Evolutionary conservation across 2,797 vertebrate genomes (phyloP).

Genomic region (Microctenopoma steveboyesi): DNA sequence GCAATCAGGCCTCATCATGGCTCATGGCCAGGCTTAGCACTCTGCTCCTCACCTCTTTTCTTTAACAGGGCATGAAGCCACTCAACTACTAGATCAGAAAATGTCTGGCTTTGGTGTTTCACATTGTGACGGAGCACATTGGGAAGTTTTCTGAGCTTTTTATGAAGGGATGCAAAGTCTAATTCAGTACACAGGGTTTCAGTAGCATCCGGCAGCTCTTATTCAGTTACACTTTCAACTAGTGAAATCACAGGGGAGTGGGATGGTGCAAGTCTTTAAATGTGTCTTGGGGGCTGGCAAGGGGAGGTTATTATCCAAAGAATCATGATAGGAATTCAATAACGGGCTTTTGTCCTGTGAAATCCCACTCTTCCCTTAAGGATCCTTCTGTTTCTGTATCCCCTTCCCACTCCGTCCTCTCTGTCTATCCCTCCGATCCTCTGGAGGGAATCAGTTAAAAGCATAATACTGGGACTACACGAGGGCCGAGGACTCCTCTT

Average conservation of each 20-base stretch:
- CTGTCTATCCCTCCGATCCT: conserved; percentile 45
- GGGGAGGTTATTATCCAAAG: conserved; percentile 71
- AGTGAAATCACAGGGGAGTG: conserved; percentile 52
- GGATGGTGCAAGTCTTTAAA: conserved; percentile 59
- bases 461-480: conserved; percentile 77
- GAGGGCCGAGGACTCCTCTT: conserved; percentile 70
- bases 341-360: conserved; percentile 75
- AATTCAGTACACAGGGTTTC: conserved; percentile 46
- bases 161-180: conserved; percentile 41
- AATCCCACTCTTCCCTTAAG: conserved; percentile 72
- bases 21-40: conserved; percentile 24
- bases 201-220: conserved; percentile 44
- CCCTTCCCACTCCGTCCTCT: conserved; percentile 23
- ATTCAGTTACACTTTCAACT: conserved; percentile 42
- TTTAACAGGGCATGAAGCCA: conserved; percentile 21
- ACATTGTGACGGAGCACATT: conserved; percentile 43
- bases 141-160: conserved; percentile 50
- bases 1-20: conserved; percentile 70
- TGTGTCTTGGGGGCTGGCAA: conserved; percentile 57
- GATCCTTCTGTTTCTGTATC: conserved; percentile 57
- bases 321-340: conserved; percentile 81
- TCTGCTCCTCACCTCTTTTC: conserved; percentile 21
- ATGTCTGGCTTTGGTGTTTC: conserved; percentile 18
- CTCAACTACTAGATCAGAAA: conserved; percentile 18
- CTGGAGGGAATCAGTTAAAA: conserved; percentile 77